Conservation (phyloP, 1,140 invertebrate genomes). For the Carposina sasakii region DNA sequence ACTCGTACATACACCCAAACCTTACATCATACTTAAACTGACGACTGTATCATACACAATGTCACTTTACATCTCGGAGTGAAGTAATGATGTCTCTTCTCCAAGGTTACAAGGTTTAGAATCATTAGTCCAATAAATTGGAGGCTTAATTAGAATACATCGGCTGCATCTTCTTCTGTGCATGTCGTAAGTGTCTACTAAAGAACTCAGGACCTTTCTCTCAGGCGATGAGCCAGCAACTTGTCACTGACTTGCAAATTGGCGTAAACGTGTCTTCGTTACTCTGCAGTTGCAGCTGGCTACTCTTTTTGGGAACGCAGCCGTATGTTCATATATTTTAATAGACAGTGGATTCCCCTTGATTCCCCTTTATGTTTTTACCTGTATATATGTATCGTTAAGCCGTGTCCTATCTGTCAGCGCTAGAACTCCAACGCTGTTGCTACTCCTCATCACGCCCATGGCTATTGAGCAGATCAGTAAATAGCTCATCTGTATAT, state of each 20-base stretch:
- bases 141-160: no score
- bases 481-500: slow-evolving; percentile 53
- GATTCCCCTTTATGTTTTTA: slow-evolving; percentile 10
- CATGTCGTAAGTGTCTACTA: no score
- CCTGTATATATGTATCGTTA: slow-evolving; percentile 45
- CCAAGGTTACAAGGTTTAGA: no score
- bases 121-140: no score
- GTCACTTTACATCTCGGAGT: no score
- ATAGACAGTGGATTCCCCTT: not conserved
- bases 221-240: not conserved
- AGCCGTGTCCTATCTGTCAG: slow-evolving; percentile 30
- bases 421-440: slow-evolving; percentile 34
- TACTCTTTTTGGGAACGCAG: not conserved
- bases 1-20: no score
- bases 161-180: no score
- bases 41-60: no score
- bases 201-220: not conserved
- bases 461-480: slow-evolving; percentile 31
- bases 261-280: not conserved
- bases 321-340: not conserved
- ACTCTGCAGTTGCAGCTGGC: not conserved
- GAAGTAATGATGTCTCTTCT: no score
- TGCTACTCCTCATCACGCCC: slow-evolving; percentile 38
- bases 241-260: not conserved
- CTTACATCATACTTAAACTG: no score